Evolutionary conservation across 1,140 invertebrate genomes (phyloP).

Genomic region (Calliopsis andreniformis): DNA sequence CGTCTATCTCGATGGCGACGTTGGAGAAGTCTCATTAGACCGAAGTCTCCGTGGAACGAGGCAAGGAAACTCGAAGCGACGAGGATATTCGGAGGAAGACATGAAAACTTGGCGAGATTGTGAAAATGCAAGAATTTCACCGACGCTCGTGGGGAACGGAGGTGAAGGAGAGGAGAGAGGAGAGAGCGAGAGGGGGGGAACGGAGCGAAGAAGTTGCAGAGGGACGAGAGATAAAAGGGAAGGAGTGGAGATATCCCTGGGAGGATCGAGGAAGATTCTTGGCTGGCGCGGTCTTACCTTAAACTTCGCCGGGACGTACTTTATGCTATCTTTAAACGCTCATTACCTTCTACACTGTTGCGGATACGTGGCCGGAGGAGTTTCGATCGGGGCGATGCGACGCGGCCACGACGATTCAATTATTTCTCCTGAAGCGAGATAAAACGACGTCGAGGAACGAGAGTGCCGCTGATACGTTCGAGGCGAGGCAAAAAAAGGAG

Average conservation of each 20-base stretch:
- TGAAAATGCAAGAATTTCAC: slow-evolving; percentile 76
- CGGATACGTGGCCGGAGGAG: neutral
- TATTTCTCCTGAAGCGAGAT: neutral
- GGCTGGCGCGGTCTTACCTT: slow-evolving; percentile 18
- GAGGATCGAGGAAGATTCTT: slow-evolving; percentile 15
- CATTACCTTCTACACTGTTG: slow-evolving; percentile 34
- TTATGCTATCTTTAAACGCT: slow-evolving; percentile 38
- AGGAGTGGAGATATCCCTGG: neutral
- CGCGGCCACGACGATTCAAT: slow-evolving; percentile 28
- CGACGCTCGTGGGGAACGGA: slow-evolving; percentile 10
- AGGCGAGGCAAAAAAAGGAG: neutral
- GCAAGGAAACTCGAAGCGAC: slow-evolving; percentile 60
- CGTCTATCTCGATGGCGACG: slow-evolving; percentile 69
- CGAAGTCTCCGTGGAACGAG: slow-evolving; percentile 63
- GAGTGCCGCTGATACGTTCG: neutral
- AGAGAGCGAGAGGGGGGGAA: neutral
- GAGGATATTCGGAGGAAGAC: slow-evolving; percentile 72
- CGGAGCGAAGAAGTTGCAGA: neutral
- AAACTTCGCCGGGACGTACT: slow-evolving; percentile 26
- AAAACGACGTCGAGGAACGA: neutral
- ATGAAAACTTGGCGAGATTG: slow-evolving; percentile 80
- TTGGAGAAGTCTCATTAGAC: slow-evolving; percentile 75
- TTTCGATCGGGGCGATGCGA: slow-evolving; percentile 1
- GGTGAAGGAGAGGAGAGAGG: neutral
- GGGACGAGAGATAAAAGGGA: slow-evolving; percentile 23